Base-by-base conservation (phyloP, 2,113 vertebrate genomes). In the Sylvia atricapilla region DNA sequence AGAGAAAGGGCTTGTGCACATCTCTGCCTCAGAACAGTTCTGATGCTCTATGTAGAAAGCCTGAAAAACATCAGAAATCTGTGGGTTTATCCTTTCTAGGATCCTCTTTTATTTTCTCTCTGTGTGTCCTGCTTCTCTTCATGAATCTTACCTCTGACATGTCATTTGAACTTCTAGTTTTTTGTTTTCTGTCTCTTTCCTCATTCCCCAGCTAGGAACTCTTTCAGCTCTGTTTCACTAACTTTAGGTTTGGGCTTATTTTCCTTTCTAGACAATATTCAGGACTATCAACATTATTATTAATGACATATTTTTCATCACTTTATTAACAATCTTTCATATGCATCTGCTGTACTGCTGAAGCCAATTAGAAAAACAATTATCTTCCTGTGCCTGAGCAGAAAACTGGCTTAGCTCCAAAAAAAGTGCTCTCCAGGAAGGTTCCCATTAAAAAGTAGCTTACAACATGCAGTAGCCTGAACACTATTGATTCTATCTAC, bases 321-420 rank as follows among this genome's bases (percentile, higher is more conserved):
- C 87, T 90, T 78, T 75, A 86, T 89, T 74, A 93, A 73, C 53
- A 59, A 39, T 67, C 62, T 84, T 85, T 60, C 52, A 49, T 79
- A 84, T 4, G 3, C 79, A 90, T 64, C 90, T 95, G 82, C 83
- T 81, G 47, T 67, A 72, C 49, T 81, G 72, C 85, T 90, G 52
- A 89, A 93, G 69, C 41, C 13, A 11, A 82, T 94, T 87, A 94
- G 62, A 72, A 90, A 89, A 92, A 89, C 60, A 95, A 93, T 93
- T 78, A 56, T n/a, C 49, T 94, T 81, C 62, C 66, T 64, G 43
- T 56, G 52, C 56, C 73, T 72, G 11, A 89, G 59, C 50, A 95
- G 79, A 21, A 66, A 76, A 53, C 60, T 60, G 64, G 79, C 83
- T 88, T 50, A 62, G 63, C 27, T 91, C 68, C 89, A 96, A 80